Evolutionary conservation across 2,888 invertebrate genomes (phyloP).

Genomic region (Drosophila gaucha): DNA sequence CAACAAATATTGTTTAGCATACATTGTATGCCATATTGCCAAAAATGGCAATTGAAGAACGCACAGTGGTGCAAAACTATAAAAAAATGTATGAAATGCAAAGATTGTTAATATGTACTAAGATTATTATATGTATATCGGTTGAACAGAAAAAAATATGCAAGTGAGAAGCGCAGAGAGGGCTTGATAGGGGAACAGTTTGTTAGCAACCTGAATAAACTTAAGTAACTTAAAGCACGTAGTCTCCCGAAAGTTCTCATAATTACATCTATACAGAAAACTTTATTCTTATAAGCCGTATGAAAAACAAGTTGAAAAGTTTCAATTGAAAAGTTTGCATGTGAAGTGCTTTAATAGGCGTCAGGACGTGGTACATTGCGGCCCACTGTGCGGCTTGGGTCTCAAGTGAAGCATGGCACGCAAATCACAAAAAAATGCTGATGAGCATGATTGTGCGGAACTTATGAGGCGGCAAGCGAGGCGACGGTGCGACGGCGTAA

Average conservation of each 20-base stretch:
- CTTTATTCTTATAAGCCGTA: too few species aligned
- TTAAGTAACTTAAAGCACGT: too few species aligned
- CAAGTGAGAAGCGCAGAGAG: neutral
- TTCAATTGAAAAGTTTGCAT: neutral
- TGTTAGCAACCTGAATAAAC: too few species aligned
- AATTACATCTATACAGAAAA: neutral
- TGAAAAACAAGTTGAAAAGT: neutral
- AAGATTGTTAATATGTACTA: too few species aligned
- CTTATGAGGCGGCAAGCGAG: slow-evolving; percentile 53
- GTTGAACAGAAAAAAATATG: too few species aligned
- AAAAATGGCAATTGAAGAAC: neutral
- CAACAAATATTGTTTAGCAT: slow-evolving; percentile 5
- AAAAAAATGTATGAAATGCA: neutral
- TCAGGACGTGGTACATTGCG: neutral
- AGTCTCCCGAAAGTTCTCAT: too few species aligned
- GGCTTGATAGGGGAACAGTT: too few species aligned
- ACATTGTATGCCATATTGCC: too few species aligned
- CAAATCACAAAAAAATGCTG: slow-evolving; percentile 47
- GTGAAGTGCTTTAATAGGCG: slow-evolving; percentile 17
- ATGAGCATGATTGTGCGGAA: slow-evolving; percentile 76
- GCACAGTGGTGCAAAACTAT: slow-evolving; percentile 49
- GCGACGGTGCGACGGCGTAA: slow-evolving; percentile 40
- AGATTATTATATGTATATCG: too few species aligned
- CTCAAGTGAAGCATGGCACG: slow-evolving; percentile 28
- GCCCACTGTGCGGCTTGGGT: slow-evolving; percentile 42